Evolutionary conservation across 2,113 vertebrate species (phyloP), one percentile per base, ranked within the genome.

Genomic region (Panthera uncia): DNA sequence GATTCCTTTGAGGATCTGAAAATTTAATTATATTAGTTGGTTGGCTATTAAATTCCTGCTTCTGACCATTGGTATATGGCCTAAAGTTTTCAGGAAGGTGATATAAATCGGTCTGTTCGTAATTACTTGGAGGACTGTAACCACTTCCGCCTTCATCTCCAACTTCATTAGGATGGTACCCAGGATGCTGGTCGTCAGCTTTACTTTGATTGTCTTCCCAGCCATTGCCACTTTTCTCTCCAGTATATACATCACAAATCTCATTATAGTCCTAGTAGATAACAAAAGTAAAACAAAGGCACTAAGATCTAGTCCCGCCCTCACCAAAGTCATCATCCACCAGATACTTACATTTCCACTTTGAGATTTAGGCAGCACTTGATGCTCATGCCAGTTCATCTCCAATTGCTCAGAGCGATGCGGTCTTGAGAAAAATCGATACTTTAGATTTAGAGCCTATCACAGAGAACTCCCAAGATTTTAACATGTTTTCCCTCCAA

Each of bases 11-110:
- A 88, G 96, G 55, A 93, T 98, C 98, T 66, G 98, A 95, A 85
- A 99, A 98, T 80, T 84, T 97, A 88, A 98, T 73, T 68, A 98
- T 94, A 93, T 98, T 98, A 93, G 52, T 94, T 96, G 98, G 98
- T 7, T 98, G 98, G 19, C 93, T 98, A 95, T 66, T 98, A 85
- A 98, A 98, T 36, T 98, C 98, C 93, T 98, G 97, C 86, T 96
- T 98, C 71, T 97, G 97, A 83, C 97, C 97, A 94, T 95, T 98
- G 36, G 97, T 98, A 76, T 98, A 99, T 0, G 98, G 98, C 36
- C 98, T 98, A 91, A 99, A 99, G 94, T 98, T 98, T 97, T 98
- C 98, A 8, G 98, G 98, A 91, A 98, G 97, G 38, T 98, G 98
- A 97, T 98, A 99, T 18, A 97, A 81, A 41, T 98, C 98, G 86